phyloP scores from a whole-genome alignment of 2,888 invertebrate species.

The Ichneumon xanthorius region DNA sequence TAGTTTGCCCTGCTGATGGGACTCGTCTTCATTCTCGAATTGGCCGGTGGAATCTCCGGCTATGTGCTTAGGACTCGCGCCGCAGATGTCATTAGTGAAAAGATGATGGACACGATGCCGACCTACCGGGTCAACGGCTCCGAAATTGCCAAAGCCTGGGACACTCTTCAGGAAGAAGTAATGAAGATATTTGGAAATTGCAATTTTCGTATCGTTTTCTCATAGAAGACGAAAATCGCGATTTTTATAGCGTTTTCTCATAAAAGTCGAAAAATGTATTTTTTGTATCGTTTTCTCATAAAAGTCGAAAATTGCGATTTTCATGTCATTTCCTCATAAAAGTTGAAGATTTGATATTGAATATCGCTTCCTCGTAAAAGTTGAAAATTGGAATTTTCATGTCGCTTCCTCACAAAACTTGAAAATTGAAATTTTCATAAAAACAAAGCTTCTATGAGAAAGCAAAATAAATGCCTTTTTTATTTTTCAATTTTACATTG shows the following conservation, averaged over 20 bases:
- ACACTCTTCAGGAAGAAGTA: constrained; percentile 87
- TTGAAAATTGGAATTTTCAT: no score
- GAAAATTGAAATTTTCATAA: not conserved
- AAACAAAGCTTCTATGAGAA: not conserved
- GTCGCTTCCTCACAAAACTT: not conserved
- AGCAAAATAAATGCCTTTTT: not conserved
- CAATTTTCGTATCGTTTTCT: no score
- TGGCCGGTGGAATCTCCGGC: constrained; percentile 91
- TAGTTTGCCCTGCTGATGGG: constrained; percentile 89
- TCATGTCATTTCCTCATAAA: no score
- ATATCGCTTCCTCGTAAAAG: no score
- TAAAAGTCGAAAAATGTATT: no score
- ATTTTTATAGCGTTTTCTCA: no score
- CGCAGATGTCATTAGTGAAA: constrained; percentile 85
- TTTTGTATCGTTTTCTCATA: no score
- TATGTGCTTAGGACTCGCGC: constrained; percentile 88
- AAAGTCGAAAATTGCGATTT: no score
- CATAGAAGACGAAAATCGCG: no score
- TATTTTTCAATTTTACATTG: not conserved
- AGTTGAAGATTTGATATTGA: no score
- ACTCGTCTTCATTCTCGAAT: constrained; percentile 91
- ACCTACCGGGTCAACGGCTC: constrained; percentile 73
- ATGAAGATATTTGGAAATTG: constrained; percentile 72
- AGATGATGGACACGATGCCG: constrained; percentile 86
- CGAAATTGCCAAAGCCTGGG: constrained; percentile 87